These are phyloP conservation scores for Trialeurodes vaporariorum DNA, from an alignment of 1,140 invertebrate genomes.

Conservation along the genomic window DNA sequence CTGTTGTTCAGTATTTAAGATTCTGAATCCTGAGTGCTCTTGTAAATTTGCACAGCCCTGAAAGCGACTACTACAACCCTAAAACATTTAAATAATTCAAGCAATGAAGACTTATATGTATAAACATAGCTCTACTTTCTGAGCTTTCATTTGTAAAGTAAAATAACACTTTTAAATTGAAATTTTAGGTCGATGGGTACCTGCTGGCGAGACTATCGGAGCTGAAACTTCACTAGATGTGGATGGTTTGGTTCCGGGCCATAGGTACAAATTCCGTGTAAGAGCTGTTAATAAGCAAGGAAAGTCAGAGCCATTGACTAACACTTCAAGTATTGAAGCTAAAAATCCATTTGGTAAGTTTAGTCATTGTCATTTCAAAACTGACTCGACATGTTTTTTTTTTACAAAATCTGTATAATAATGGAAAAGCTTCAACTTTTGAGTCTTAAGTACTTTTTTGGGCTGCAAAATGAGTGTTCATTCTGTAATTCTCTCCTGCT, in stretches of 20 bases:
- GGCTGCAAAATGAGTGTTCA: not conserved
- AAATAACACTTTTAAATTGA: too few species aligned
- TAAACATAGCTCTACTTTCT: too few species aligned
- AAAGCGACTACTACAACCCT: too few species aligned
- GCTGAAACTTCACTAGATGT: constrained; percentile 57
- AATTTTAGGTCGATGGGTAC: constrained; percentile 79
- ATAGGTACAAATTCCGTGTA: constrained; percentile 95
- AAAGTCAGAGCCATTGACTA: constrained; percentile 83
- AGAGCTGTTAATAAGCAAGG: constrained; percentile 92
- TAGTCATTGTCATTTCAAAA: not conserved
- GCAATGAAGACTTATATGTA: too few species aligned
- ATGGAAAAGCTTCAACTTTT: not conserved
- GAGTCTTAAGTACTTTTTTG: not conserved
- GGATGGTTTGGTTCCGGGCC: constrained; percentile 69
- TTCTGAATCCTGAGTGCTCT: too few species aligned
- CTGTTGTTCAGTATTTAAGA: too few species aligned
- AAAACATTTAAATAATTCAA: too few species aligned
- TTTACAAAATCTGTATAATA: not conserved
- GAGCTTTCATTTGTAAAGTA: too few species aligned
- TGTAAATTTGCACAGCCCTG: too few species aligned
- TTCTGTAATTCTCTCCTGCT: too few species aligned
- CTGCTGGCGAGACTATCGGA: constrained; percentile 76
- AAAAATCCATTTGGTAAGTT: constrained; percentile 90
- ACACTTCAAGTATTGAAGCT: constrained; percentile 80
- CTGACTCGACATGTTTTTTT: too few species aligned